Evolutionary conservation across 2,888 invertebrate species (phyloP).

Genomic region (Lypha dubia): DNA sequence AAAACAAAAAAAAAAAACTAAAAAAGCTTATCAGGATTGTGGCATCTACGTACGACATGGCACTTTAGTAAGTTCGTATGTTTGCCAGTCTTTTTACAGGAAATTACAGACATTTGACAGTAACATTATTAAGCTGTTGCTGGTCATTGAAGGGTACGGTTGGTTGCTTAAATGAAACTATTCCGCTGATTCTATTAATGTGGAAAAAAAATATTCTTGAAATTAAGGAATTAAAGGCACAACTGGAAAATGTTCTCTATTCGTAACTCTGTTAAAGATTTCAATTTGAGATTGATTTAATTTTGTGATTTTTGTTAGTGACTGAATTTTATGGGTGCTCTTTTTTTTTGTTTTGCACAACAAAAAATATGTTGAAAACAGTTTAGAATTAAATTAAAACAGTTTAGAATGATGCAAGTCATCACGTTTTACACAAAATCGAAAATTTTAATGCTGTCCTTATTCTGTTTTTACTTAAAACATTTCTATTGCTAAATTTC

Average conservation of each 20-base stretch:
- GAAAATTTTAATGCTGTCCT: too few species aligned
- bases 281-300: constrained; percentile 43
- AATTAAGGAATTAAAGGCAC: constrained; percentile 15
- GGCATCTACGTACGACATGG: constrained; percentile 65
- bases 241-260: constrained; percentile 20
- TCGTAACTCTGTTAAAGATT: constrained; percentile 32
- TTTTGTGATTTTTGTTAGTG: constrained; percentile 5
- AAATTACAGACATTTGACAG: constrained; percentile 71
- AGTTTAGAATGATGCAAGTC: background rate
- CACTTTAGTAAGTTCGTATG: constrained; percentile 51
- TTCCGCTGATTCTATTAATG: constrained; percentile 19
- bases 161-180: constrained; percentile 22
- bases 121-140: constrained; percentile 70
- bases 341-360: background rate
- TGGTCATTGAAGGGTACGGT: constrained; percentile 50
- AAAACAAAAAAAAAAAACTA: too few species aligned
- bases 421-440: too few species aligned
- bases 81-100: constrained; percentile 59
- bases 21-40: constrained; percentile 60
- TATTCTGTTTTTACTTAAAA: too few species aligned
- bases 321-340: background rate
- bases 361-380: background rate
- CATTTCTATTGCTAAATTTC: too few species aligned
- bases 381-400: too few species aligned
- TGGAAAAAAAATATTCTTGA: background rate